These are phyloP conservation scores for Macroteleia sp. DNA, from an alignment of 2,888 invertebrate species.

Conservation along the genomic window DNA sequence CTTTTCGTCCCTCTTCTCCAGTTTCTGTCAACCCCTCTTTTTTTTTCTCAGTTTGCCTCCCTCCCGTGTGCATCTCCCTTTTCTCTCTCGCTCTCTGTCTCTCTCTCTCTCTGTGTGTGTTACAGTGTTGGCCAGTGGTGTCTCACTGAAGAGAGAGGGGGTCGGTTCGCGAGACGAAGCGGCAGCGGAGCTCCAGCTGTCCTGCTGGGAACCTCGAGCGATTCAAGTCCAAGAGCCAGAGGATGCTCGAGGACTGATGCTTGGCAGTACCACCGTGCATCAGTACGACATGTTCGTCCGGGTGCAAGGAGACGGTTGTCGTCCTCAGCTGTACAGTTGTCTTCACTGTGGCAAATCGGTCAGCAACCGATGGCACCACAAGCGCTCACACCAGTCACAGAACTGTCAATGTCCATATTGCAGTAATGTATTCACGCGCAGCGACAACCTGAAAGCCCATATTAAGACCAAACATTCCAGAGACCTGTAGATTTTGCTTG, in stretches of 20 bases:
- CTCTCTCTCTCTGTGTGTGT: constrained; percentile 76
- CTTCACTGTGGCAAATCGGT: constrained; percentile 88
- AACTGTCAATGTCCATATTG: constrained; percentile 87
- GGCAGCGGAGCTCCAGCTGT: constrained; percentile 73
- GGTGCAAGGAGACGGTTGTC: constrained; percentile 71
- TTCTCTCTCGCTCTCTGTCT: constrained; percentile 71
- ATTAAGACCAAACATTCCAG: constrained; percentile 86
- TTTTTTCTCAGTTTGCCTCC: constrained; percentile 70
- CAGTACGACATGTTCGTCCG: constrained; percentile 76
- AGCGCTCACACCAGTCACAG: constrained; percentile 88
- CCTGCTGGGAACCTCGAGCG: constrained; percentile 74
- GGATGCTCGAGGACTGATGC: constrained; percentile 70
- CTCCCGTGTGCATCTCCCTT: constrained; percentile 49
- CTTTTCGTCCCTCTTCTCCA: constrained; percentile 9
- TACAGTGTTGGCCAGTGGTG: constrained; percentile 80
- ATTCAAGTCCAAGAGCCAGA: constrained; percentile 71
- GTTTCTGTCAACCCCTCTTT: too few relatives aligned
- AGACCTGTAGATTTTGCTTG: constrained; percentile 5
- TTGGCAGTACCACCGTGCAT: constrained; percentile 66
- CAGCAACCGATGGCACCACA: constrained; percentile 88
- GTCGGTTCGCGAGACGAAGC: constrained; percentile 73
- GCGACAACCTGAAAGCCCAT: constrained; percentile 88
- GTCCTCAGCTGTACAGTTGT: constrained; percentile 85
- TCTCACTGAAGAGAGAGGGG: constrained; percentile 81
- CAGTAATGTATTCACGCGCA: constrained; percentile 87